These are phyloP conservation scores for Rhynchonycteris naso DNA, from an alignment of 2,797 vertebrate genomes.

Conservation along the genomic window DNA sequence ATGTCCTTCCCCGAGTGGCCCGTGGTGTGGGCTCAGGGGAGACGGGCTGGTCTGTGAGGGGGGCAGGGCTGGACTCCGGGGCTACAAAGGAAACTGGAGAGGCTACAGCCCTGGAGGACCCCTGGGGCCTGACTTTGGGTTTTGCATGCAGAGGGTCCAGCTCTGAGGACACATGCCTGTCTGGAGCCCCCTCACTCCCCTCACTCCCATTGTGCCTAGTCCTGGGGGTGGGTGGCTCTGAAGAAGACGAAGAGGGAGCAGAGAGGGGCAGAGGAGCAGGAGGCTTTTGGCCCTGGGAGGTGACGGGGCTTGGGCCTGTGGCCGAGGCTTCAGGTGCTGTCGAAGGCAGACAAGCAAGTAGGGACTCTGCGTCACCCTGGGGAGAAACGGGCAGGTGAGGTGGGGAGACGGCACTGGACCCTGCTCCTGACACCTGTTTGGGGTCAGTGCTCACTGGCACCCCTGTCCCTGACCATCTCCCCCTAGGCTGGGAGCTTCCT, in stretches of 20 bases:
- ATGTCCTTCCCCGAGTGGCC: background rate
- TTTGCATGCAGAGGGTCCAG: background rate
- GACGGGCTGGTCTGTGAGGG: background rate
- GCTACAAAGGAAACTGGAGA: slow-evolving; percentile 17
- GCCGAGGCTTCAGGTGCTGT: background rate
- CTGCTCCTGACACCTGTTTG: background rate
- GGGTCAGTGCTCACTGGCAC: background rate
- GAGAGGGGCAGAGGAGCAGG: background rate
- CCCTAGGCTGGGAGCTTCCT: background rate
- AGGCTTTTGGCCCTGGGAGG: slow-evolving; percentile 48
- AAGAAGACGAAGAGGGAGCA: background rate
- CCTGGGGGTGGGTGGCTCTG: background rate
- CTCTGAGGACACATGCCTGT: slow-evolving; percentile 7
- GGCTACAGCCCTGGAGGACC: background rate
- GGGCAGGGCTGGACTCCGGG: background rate
- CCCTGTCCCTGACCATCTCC: background rate
- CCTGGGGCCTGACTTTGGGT: background rate
- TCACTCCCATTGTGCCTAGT: background rate
- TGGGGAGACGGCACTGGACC: background rate
- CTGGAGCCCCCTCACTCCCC: background rate
- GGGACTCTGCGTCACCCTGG: slow-evolving; percentile 60
- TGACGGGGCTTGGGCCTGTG: background rate
- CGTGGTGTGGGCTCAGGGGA: background rate
- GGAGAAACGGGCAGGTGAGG: slow-evolving; percentile 42
- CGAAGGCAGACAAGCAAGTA: slow-evolving; percentile 14